Evolutionary conservation across 2,888 invertebrate genomes (phyloP).

Genomic region (Orchestes rusci): DNA sequence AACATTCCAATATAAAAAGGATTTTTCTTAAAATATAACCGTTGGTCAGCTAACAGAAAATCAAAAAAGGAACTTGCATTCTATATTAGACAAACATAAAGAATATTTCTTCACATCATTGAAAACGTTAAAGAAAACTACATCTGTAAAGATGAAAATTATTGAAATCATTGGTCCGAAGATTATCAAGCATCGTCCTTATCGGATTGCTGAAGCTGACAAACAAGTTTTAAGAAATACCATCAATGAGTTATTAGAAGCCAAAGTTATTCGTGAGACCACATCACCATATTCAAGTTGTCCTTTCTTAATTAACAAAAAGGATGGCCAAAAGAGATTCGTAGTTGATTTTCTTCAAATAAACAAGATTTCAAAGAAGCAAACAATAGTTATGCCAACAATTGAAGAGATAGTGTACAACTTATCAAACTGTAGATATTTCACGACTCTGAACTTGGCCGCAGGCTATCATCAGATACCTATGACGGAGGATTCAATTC

Average conservation of each 20-base stretch:
- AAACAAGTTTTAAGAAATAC: constrained; percentile 3
- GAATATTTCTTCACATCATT: constrained; percentile 6
- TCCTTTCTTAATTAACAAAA: constrained; percentile 9
- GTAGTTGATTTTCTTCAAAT: constrained; percentile 4
- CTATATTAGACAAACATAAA: constrained; percentile 3
- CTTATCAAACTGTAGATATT: constrained; percentile 3
- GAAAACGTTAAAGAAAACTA: constrained; percentile 2
- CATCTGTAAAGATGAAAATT: constrained; percentile 9
- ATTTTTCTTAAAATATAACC: constrained; percentile 5
- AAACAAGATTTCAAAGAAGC: not conserved
- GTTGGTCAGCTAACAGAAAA: not conserved
- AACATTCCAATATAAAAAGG: constrained; percentile 9
- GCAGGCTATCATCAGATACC: constrained; percentile 4
- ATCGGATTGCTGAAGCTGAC: constrained; percentile 3
- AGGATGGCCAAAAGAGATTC: constrained; percentile 4
- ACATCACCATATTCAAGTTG: constrained; percentile 6
- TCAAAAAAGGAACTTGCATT: constrained; percentile 3
- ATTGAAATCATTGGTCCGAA: constrained; percentile 5
- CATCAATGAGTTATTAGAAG: constrained; percentile 4
- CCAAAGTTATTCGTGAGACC: constrained; percentile 5
- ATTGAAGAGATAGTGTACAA: constrained; percentile 2
- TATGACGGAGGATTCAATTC: constrained; percentile 3
- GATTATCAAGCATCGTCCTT: constrained; percentile 5
- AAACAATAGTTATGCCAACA: not conserved
- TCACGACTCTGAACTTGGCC: not conserved